Evolutionary conservation across 53 echinoderm and acorn worm genomes (phyloP).

Genomic region (Mesocentrotus franciscanus): DNA sequence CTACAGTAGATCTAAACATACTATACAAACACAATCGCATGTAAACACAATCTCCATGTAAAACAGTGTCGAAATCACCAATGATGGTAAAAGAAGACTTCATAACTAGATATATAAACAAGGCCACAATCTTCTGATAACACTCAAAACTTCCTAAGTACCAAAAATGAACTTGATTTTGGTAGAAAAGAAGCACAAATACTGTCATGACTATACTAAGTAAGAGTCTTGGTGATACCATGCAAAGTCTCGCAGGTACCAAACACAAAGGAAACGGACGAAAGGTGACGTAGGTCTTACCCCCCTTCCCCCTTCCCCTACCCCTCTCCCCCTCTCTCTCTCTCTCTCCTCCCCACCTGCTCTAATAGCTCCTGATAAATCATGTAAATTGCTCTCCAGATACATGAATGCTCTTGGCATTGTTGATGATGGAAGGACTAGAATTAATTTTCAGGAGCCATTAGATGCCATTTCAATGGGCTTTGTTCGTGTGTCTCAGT

Average conservation of each 20-base stretch:
- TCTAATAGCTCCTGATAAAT: not conserved
- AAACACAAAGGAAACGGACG: not conserved
- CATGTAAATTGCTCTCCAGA: constrained; percentile 25
- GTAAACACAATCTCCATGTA: no score
- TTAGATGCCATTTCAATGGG: constrained; percentile 21
- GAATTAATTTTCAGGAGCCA: constrained; percentile 58
- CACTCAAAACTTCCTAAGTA: no score
- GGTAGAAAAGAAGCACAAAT: no score
- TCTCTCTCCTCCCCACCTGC: not conserved
- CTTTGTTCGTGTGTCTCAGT: constrained; percentile 34
- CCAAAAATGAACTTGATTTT: no score
- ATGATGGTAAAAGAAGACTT: no score
- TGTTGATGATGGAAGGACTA: constrained; percentile 33
- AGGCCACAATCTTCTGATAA: no score
- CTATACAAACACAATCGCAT: no score
- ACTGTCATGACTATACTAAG: no score
- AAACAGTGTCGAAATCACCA: no score
- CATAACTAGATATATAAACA: no score
- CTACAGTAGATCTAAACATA: constrained; percentile 35
- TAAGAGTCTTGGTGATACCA: no score
- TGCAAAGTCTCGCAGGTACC: not conserved
- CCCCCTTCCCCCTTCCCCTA: not conserved
- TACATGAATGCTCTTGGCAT: not conserved
- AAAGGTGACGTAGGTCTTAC: not conserved
- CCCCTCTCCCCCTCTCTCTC: not conserved